Conservation (phyloP, 2,888 invertebrate genomes). For the Smittia sp. region DNA sequence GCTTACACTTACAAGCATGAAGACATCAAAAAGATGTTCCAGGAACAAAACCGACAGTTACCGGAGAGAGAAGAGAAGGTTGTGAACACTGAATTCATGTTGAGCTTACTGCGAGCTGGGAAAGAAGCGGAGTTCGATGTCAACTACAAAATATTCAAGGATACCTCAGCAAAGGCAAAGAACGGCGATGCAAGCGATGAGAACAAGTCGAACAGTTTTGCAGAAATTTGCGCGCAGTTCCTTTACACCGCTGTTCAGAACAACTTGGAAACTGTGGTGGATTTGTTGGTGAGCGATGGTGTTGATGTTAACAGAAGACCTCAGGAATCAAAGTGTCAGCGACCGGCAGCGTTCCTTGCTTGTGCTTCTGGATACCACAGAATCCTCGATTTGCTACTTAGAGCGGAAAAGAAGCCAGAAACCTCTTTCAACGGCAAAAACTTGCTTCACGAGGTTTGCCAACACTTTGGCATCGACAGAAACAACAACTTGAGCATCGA, state of each 20-base stretch:
- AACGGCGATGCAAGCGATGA: background rate
- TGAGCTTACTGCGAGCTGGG: background rate
- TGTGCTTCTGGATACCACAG: conserved; percentile 6
- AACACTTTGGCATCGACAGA: conserved; percentile 25
- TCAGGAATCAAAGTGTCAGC: background rate
- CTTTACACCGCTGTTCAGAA: conserved; percentile 10
- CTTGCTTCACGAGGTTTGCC: conserved; percentile 19
- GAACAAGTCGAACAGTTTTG: conserved; percentile 22
- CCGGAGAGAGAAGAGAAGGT: background rate
- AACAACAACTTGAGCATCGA: conserved; percentile 56
- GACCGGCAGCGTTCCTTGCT: background rate
- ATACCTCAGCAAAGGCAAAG: background rate
- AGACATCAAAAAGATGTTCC: conserved; percentile 43
- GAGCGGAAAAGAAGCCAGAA: background rate
- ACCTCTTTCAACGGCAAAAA: background rate
- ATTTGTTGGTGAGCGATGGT: conserved; percentile 9
- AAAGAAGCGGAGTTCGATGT: background rate
- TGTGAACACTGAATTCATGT: conserved; percentile 22
- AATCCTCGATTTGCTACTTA: background rate
- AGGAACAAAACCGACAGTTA: background rate
- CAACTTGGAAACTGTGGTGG: conserved; percentile 16
- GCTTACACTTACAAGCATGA: conserved; percentile 51
- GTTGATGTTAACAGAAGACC: conserved; percentile 26
- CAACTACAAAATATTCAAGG: conserved; percentile 21
- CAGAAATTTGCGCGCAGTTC: conserved; percentile 27